phyloP scores from a whole-genome alignment of 2,797 vertebrate genomes.

The Tokudaia tokunoshimensis region DNA sequence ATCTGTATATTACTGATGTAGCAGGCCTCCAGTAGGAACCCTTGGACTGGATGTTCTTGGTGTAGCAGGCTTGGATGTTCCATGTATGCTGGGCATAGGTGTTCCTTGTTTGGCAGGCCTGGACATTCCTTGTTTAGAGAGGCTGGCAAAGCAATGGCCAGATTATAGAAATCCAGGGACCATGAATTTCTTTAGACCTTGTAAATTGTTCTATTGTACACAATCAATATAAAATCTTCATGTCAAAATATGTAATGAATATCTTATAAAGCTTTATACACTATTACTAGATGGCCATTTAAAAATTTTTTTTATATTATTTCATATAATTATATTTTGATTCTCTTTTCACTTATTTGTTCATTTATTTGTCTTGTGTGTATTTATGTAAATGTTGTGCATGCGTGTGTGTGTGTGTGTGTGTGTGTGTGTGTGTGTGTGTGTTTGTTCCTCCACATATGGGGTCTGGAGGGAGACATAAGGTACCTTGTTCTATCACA shows the following conservation, averaged over 20 bases:
- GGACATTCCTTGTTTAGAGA: background rate
- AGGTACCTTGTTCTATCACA: background rate
- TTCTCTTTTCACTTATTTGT: background rate
- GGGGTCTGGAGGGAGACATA: rapidly evolving
- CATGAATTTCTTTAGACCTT: background rate
- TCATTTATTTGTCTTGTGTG: background rate
- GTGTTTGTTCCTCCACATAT: background rate
- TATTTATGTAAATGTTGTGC: background rate
- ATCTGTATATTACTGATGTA: background rate
- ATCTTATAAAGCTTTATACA: background rate
- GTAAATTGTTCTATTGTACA: background rate
- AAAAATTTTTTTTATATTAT: background rate
- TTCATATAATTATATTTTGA: background rate
- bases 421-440: background rate
- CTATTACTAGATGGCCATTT: background rate
- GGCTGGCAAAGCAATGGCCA: background rate
- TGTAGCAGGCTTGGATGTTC: too few species aligned
- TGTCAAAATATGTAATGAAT: background rate
- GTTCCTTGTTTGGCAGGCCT: background rate
- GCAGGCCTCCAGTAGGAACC: background rate
- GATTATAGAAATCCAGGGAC: background rate
- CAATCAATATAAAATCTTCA: background rate
- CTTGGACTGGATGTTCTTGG: background rate
- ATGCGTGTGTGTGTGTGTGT: too few species aligned
- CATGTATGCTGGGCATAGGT: background rate